These are phyloP conservation scores for Caenorhabditis japonica DNA, from an alignment of 2,888 invertebrate species.

Conservation along the genomic window DNA sequence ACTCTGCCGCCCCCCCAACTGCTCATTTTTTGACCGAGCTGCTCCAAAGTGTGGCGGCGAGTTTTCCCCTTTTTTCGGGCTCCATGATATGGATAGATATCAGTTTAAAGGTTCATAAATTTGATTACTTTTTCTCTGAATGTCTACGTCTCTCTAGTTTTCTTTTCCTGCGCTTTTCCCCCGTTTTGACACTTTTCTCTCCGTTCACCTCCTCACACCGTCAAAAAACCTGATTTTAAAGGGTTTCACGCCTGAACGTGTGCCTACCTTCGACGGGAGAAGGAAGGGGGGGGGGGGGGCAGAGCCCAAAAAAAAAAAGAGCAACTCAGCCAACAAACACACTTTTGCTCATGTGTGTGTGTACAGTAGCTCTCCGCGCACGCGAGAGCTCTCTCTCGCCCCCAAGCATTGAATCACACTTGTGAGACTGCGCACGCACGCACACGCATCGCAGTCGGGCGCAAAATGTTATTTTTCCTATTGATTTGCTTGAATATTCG, in stretches of 20 bases:
- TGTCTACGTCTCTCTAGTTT: neutral
- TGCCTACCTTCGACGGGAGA: too few species aligned
- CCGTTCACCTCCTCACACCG: neutral
- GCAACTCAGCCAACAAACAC: neutral
- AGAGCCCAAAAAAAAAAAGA: too few species aligned
- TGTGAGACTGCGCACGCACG: neutral
- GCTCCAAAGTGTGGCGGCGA: conserved; percentile 1
- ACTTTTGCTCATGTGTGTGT: conserved; percentile 21
- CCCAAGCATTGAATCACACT: conserved; percentile 1
- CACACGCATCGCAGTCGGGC: too few species aligned
- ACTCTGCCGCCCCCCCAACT: neutral
- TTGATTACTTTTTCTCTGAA: neutral
- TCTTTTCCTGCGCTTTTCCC: neutral
- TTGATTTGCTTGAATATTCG: too few species aligned
- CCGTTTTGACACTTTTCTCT: neutral
- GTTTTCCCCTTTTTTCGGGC: too few species aligned
- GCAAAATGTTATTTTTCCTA: too few species aligned
- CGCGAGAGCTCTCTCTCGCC: neutral
- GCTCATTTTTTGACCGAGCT: neutral
- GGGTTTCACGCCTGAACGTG: too few species aligned
- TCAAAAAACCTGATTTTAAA: too few species aligned
- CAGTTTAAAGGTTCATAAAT: too few species aligned
- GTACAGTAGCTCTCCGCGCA: conserved; percentile 20
- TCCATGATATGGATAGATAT: too few species aligned
- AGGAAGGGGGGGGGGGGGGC: too few species aligned